Base-by-base conservation (phyloP, 2,113 vertebrate species). In the Hymenochirus boettgeri region DNA sequence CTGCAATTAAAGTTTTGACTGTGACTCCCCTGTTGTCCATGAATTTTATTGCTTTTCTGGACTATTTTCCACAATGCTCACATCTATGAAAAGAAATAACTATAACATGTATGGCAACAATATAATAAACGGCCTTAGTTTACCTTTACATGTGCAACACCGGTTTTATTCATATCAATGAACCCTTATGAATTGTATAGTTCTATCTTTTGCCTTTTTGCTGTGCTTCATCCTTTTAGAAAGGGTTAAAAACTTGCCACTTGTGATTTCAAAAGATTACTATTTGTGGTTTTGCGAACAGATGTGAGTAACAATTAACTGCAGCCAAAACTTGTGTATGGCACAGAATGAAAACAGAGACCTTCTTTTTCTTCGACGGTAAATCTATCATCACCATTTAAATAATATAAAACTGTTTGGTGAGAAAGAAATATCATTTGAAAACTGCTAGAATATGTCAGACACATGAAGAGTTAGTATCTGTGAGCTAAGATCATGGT, bases 351-450 rank as follows among this genome's bases (percentile, higher is more conserved):
- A 78, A 82, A 81, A 74, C 63, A 70, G 65, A 60, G 65, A 69
- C 24, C 29, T 47, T 13, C 12, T 66, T 73, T 65, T 71, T 65
- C 63, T 61, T 25, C 59, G 74, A 82, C 70, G 83, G 58, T 79
- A 79, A 76, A 82, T 83, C 75, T 79, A 77, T 85, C 78, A 79
- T 73, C 78, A 71, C 82, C 59, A 42, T 70, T 79, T 80, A 81
- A 78, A 74, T 73, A 71, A 70, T 83, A 77, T 74, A 76, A 75
- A 61, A 70, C 72, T 76, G 75, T 76, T 78, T 2, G 50, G 72
- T 35, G 72, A 70, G 75, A 83, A 76, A 76, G 74, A 78, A 73
- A 61, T 75, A 74, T 65, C 58, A 77, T 73, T 77, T 83, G 72
- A 80, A 78, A 80, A 72, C 72, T 79, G 61, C 50, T 70, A 77